Evolutionary conservation across 1,140 invertebrate species (phyloP), one percentile per base, ranked within the genome.

Genomic region (Vanessa atalanta): DNA sequence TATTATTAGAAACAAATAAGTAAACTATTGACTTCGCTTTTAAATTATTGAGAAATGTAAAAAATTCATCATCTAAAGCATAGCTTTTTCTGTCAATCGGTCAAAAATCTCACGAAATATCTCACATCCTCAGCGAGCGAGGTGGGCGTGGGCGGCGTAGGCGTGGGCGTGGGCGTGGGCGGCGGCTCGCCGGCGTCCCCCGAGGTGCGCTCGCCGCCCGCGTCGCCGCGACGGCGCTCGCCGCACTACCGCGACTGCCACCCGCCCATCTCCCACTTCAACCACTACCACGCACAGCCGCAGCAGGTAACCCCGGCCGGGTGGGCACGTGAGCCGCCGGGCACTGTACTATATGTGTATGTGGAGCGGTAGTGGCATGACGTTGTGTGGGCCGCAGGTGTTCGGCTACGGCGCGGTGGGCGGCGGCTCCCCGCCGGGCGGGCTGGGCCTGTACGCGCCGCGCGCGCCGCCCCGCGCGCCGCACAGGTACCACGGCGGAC

Each of bases 221-320:
- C 85, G 14, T 88, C 87, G 0, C 89, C 90, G 2, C 85, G 88
- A 2, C 83, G 89, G 16, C 84, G 89, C 69, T 89, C 88, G 12
- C 90, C 91, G 91, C 90, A 94, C 95, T 91, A 97, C 77, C 79
- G 90, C 69, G 89, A 92, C 63, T 92, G 89, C 61, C 89, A 98
- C 90, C 96, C 96, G 47, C 86, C 89, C 9, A 86, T 90, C 47
- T 84, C 87, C 9, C 90, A 92, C 81, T 98, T 98, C 92, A 96
- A 97, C 91, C 97, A 98, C 91, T 98, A 98, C 93, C 97, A 98
- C 88, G 95, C 96, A 73, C 97, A 98, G 91, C 95, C 97, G 80
- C 96, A 97, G 90, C 97, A 98, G 95, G 97, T 98, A 91, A 48
- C 15, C 37, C 37, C 37, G 8, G 37, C 1, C 7, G 12, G 60